Conservation (phyloP, 2,888 invertebrate species). For the Ditula angustiorana region DNA sequence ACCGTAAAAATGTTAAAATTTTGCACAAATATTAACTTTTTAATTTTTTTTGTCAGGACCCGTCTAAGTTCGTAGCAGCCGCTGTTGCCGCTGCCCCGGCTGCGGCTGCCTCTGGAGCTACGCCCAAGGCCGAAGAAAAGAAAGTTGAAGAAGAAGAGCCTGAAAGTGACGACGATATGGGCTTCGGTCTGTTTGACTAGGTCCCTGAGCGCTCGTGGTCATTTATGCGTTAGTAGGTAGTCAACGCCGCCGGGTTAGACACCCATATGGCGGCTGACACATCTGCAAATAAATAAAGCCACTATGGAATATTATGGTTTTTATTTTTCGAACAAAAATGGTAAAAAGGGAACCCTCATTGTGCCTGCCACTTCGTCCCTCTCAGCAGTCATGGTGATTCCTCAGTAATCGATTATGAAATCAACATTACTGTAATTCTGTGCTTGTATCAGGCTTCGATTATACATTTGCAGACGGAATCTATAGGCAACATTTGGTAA, state of each 20-base stretch:
- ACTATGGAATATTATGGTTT: conserved; percentile 25
- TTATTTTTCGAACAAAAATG: no score
- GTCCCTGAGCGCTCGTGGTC: conserved; percentile 44
- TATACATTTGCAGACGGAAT: no score
- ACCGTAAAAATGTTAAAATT: not conserved
- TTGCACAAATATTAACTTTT: not conserved
- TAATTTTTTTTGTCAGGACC: conserved; percentile 90
- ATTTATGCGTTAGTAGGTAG: conserved; percentile 51
- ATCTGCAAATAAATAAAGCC: conserved; percentile 39
- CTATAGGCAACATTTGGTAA: no score
- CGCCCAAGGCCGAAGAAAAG: conserved; percentile 88
- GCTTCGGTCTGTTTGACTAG: conserved; percentile 97
- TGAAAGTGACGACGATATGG: conserved; percentile 98
- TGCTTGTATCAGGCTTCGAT: no score
- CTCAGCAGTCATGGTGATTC: no score
- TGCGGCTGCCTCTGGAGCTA: conserved; percentile 87
- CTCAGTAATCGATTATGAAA: no score
- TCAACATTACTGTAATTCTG: no score
- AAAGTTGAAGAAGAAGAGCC: conserved; percentile 93
- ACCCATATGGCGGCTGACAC: conserved; percentile 75
- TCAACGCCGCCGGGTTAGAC: conserved; percentile 78
- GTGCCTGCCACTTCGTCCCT: no score
- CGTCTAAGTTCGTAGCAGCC: conserved; percentile 93
- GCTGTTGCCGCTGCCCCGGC: conserved; percentile 88
- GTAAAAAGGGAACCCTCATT: no score